Evolutionary conservation across 2,888 invertebrate genomes (phyloP), one percentile per base, ranked within the genome.

Genomic region (Tortrix viridana): DNA sequence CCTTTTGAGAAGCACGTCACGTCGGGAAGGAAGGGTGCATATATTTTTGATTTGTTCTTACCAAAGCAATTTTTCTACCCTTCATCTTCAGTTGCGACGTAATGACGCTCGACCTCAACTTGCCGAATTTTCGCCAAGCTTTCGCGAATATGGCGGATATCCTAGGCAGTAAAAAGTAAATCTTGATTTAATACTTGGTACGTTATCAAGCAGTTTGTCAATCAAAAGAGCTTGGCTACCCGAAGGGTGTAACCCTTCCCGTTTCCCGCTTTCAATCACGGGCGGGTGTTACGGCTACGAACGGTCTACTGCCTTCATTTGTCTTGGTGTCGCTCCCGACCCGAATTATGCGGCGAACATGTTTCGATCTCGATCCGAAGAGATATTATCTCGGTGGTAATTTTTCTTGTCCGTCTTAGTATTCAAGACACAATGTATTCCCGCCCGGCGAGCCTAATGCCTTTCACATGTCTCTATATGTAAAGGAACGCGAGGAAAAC

Each of bases 31-130:
- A 86, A 90, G 92, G 92, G 92, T 92, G 92, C 90, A 92, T 92
- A 91, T 90, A 89, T 92, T 92, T 91, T 89, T 91, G 89, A 90
- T 89, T 91, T 90, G 88, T 90, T 86, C 86, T 86, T 84, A 81
- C 80, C 80, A 80, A 84, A 83, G 86, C 87, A 84, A 85, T 82
- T 86, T 88, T 85, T 85, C 80, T 81, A 78, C 83, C 81, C 81
- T 80, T 81, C 79, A 77, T 78, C 75, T 73, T 76, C 78, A 53
- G 47, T 53, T 41, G 57, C 63, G 26, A 26, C 76, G 76, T 79
- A 76, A 76, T 75, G 73, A 63, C 32, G 58, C 58, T 48, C 47
- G 26, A 32, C 41, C 41, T 41, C 50, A 62, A 62, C 38, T 62
- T 52, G 56, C 56, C 62, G 46, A 26, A 22, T 26, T 44, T 16